Evolutionary conservation across 1,140 invertebrate genomes (phyloP).

Genomic region (Thaumatotibia leucotreta): DNA sequence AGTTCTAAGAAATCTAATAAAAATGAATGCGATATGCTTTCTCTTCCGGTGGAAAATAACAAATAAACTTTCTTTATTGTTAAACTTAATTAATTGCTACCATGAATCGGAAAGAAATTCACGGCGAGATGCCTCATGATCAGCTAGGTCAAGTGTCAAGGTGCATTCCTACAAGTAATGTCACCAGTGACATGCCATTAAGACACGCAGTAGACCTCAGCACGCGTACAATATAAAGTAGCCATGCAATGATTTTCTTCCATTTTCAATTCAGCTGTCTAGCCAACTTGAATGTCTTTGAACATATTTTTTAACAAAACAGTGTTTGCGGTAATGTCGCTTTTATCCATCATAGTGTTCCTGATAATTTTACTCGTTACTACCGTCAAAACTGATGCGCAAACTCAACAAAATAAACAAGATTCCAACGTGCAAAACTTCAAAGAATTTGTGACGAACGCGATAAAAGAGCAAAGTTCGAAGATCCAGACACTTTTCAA

Average conservation of each 20-base stretch:
- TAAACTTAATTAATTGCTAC: constrained; percentile 9
- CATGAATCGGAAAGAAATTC: not conserved
- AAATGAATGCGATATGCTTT: not conserved
- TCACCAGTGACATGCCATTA: constrained; percentile 46
- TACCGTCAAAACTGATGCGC: constrained; percentile 40
- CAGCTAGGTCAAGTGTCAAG: constrained; percentile 70
- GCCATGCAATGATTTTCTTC: constrained; percentile 18
- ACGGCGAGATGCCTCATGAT: constrained; percentile 42
- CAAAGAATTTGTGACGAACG: constrained; percentile 53
- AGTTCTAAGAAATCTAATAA: not conserved
- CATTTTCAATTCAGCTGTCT: constrained; percentile 35
- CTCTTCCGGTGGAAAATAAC: not conserved
- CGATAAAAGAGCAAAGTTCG: constrained; percentile 56
- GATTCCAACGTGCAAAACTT: constrained; percentile 44
- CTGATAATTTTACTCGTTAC: constrained; percentile 48
- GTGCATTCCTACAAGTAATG: constrained; percentile 18
- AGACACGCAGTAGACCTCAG: constrained; percentile 47
- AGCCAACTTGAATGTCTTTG: constrained; percentile 47
- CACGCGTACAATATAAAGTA: constrained; percentile 42
- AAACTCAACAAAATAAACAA: constrained; percentile 28
- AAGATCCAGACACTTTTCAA: constrained; percentile 52
- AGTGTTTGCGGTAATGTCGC: constrained; percentile 53
- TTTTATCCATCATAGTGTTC: constrained; percentile 50
- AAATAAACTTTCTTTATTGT: constrained; percentile 15
- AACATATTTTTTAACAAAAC: constrained; percentile 26